Evolutionary conservation across 2,797 vertebrate species (phyloP).

Genomic region (Myiotriccus ornatus): DNA sequence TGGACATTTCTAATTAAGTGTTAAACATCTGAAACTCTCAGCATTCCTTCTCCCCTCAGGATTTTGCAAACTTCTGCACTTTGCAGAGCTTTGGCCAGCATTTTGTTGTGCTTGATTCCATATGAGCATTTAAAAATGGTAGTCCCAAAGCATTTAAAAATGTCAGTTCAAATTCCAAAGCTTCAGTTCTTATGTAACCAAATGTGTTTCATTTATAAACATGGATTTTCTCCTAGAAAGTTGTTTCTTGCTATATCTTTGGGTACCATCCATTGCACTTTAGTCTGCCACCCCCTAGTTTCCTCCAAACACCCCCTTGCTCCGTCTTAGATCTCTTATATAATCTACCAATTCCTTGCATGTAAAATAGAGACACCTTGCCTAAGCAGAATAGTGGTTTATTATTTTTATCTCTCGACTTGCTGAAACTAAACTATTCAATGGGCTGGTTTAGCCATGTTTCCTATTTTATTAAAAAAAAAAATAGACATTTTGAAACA

Average conservation of each 20-base stretch:
- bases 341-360: not conserved
- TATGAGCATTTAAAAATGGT: not conserved
- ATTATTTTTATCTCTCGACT: not conserved
- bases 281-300: not conserved
- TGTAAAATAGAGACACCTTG: not conserved
- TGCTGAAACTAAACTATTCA: not conserved
- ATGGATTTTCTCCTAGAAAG: not conserved
- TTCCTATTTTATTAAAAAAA: not conserved
- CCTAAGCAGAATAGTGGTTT: not conserved
- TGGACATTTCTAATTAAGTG: slow-evolving; percentile 62
- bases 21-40: slow-evolving; percentile 53
- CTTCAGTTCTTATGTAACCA: not conserved
- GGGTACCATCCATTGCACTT: not conserved
- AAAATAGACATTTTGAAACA: not conserved
- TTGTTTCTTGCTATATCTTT: not conserved
- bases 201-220: not conserved
- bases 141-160: not conserved
- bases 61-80: slow-evolving; percentile 38
- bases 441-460: not conserved
- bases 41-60: slow-evolving; percentile 18
- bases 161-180: not conserved
- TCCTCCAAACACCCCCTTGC: not conserved
- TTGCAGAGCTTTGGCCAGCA: not conserved
- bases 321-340: not conserved
- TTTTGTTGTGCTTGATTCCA: not conserved